phyloP scores from a whole-genome alignment of 2,797 vertebrate genomes.

The Sebastes nivosus region DNA sequence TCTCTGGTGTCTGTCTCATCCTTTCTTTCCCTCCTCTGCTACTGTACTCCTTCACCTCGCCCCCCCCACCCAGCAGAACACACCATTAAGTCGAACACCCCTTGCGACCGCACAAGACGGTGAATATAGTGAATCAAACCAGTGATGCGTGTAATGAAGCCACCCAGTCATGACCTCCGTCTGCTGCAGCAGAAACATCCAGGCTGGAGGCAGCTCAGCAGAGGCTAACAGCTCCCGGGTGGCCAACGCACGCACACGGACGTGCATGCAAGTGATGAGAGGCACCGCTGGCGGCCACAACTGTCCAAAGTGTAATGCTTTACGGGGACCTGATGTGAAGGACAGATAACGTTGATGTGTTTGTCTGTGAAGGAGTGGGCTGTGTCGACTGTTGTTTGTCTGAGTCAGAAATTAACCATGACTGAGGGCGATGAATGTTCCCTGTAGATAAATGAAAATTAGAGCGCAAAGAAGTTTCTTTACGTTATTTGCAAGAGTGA shows the following conservation, averaged over 20 bases:
- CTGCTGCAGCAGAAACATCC: neutral
- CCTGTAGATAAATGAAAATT: neutral
- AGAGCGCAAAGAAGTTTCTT: neutral
- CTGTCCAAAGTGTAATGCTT: neutral
- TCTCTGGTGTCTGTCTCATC: neutral
- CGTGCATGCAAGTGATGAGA: neutral
- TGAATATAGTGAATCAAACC: neutral
- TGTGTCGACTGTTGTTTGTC: neutral
- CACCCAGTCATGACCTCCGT: neutral
- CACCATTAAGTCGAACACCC: neutral
- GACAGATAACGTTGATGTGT: neutral
- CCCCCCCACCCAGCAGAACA: neutral
- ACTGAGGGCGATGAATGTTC: neutral
- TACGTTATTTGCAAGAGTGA: neutral
- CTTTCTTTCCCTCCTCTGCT: neutral
- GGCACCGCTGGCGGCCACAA: neutral
- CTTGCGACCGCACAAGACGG: neutral
- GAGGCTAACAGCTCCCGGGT: neutral
- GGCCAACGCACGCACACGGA: neutral
- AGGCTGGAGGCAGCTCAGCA: neutral
- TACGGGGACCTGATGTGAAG: neutral
- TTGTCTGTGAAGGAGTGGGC: neutral
- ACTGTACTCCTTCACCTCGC: neutral
- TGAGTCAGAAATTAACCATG: neutral
- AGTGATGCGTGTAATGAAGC: conserved; percentile 8